Evolutionary conservation across 1,140 invertebrate genomes (phyloP).

Genomic region (Lepidurus couesii): DNA sequence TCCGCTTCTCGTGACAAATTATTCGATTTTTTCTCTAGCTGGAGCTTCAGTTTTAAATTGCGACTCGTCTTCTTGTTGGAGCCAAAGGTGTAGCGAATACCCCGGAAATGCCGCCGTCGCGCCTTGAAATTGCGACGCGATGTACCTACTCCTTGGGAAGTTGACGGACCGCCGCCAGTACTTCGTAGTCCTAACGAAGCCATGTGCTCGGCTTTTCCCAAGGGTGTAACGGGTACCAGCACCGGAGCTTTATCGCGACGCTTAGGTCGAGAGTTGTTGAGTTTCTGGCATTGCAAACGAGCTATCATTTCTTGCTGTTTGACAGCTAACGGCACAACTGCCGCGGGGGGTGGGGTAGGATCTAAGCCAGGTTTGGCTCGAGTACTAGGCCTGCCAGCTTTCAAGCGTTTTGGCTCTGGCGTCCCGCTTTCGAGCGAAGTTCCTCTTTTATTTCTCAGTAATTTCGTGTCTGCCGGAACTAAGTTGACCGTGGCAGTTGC

Average conservation of each 20-base stretch:
- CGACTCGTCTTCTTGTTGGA: not conserved
- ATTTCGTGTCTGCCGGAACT: not conserved
- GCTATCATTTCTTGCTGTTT: constrained; percentile 7
- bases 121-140: not conserved
- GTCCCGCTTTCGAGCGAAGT: not conserved
- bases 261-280: not conserved
- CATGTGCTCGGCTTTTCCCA: constrained; percentile 31
- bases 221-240: not conserved
- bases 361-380: not conserved
- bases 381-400: not conserved
- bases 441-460: not conserved
- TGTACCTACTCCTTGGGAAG: not conserved
- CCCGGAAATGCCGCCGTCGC: not conserved
- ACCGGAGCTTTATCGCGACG: not conserved
- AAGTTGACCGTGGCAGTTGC: not conserved
- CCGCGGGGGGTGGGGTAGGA: not conserved
- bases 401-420: not conserved
- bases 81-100: not conserved
- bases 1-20: not conserved
- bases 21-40: not conserved
- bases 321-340: not conserved
- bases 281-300: not conserved
- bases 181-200: constrained; percentile 31
- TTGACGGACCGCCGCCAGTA: not conserved
- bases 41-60: not conserved